Base-by-base conservation (phyloP, 2,113 vertebrate genomes). In the Cyprinodon variegatus region DNA sequence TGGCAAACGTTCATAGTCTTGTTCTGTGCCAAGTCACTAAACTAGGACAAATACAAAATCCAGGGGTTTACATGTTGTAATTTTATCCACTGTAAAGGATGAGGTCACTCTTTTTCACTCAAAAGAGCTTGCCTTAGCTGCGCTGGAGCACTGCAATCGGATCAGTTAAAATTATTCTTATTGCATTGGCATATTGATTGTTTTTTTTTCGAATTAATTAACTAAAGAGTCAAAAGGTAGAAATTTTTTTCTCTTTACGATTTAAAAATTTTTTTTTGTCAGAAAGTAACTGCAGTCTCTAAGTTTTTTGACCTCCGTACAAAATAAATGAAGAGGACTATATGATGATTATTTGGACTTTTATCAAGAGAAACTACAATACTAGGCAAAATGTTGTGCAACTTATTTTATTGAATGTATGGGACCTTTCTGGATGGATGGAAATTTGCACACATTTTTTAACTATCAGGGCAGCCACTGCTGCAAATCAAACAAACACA, bases 81-180 rank as follows among this genome's bases (percentile, higher is more conserved):
- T 72, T 65, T 62, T 71, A 86, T 81, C 60, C 77, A 60, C 77
- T 59, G 75, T 78, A 46, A 41, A 83, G 67, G 72, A 89, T 89
- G 74, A 89, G 73, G 82, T 90, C 83, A 89, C 66, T 2, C 57
- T 82, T 79, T 86, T 63, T 70, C 70, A 84, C 66, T 86, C 66
- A 13, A 6, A 69, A 64, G 43, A 61, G 37, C 41, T 39, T 36
- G 74, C 41, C 63, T 40, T 62, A 53, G 60, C 36, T 50, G 8
- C 10, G 63, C 20, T 37, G 12, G 0, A 22, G 20, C 61, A 74
- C 72, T 59, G 60, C 66, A 65, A 45, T 61, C 15, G 17, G 59
- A 61, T 7, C 17, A 20, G 17, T 77, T 78, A 43, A 22, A 39
- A 78, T 83, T 37, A 43, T 60, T 61, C 39, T 62, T 37, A 50